Conservation (phyloP, 2,113 vertebrate species). For the Plotosus lineatus region DNA sequence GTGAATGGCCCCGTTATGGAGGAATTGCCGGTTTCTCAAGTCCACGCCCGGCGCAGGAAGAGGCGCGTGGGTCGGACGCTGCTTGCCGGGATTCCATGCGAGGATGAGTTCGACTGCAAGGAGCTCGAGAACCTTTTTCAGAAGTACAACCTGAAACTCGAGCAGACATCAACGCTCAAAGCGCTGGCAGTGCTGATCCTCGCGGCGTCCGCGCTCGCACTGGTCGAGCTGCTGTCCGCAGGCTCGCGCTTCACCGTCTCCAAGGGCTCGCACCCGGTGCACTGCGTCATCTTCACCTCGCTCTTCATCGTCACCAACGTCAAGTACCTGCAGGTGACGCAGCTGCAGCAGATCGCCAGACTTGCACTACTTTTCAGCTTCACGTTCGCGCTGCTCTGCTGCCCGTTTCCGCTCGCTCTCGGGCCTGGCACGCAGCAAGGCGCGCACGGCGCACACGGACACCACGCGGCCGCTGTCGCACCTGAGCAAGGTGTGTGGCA, state of each 20-base stretch:
- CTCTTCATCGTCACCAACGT: slow-evolving; percentile 97
- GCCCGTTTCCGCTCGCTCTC: slow-evolving; percentile 86
- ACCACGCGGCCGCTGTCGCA: slow-evolving; percentile 68
- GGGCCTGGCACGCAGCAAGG: slow-evolving; percentile 57
- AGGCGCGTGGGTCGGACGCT: slow-evolving; percentile 72
- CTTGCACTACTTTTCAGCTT: slow-evolving; percentile 95
- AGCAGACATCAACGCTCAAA: slow-evolving; percentile 94
- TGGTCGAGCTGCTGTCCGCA: slow-evolving; percentile 88
- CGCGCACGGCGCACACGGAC: slow-evolving; percentile 59
- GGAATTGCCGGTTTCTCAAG: slow-evolving; percentile 83
- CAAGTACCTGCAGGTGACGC: slow-evolving; percentile 93
- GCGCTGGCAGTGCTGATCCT: slow-evolving; percentile 91
- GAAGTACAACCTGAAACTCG: slow-evolving; percentile 96
- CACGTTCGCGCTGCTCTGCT: slow-evolving; percentile 94
- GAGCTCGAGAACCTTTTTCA: slow-evolving; percentile 95
- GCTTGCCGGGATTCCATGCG: slow-evolving; percentile 79
- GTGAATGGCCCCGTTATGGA: slow-evolving; percentile 98
- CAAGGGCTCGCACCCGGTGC: slow-evolving; percentile 93
- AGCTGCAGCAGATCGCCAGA: slow-evolving; percentile 94
- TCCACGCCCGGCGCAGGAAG: slow-evolving; percentile 83
- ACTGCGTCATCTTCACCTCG: slow-evolving; percentile 95
- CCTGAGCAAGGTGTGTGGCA: slow-evolving; percentile 96
- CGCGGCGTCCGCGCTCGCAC: slow-evolving; percentile 86
- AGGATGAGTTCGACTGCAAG: slow-evolving; percentile 90
- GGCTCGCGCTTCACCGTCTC: slow-evolving; percentile 86